phyloP scores from a whole-genome alignment of 2,888 invertebrate species.

The Dromius quadrimaculatus region DNA sequence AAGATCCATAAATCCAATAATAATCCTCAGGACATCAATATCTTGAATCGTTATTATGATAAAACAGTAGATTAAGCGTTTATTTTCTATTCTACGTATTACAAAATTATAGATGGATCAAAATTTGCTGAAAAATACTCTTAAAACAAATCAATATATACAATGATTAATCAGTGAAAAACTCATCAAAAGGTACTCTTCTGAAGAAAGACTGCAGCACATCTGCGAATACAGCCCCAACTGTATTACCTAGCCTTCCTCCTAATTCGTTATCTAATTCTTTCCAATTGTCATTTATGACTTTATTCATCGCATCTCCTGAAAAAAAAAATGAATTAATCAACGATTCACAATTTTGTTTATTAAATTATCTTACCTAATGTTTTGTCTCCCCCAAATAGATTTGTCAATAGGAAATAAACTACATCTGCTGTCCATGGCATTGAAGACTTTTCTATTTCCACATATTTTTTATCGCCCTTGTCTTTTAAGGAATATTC shows the following conservation, averaged over 20 bases:
- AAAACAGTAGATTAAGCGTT: too few species aligned
- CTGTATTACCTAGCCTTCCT: slow-evolving; percentile 47
- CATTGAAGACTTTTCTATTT: slow-evolving; percentile 30
- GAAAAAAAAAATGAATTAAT: slow-evolving; percentile 10
- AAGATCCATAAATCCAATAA: too few species aligned
- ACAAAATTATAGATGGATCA: too few species aligned
- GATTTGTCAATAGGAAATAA: slow-evolving; percentile 57
- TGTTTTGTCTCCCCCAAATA: slow-evolving; percentile 60
- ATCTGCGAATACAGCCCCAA: slow-evolving; percentile 6
- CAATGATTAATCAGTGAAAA: slow-evolving; percentile 24
- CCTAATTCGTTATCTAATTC: slow-evolving; percentile 55
- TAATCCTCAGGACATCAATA: too few species aligned
- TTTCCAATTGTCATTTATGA: slow-evolving; percentile 57
- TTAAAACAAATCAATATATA: too few species aligned
- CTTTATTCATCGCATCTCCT: slow-evolving; percentile 56
- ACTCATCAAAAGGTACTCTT: slow-evolving; percentile 44
- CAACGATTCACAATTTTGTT: not conserved
- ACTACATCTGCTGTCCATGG: slow-evolving; percentile 54
- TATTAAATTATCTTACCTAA: slow-evolving; percentile 55
- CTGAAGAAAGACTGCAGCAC: slow-evolving; percentile 44
- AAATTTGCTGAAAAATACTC: too few species aligned
- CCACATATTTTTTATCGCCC: slow-evolving; percentile 57
- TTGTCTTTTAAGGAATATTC: slow-evolving; percentile 58
- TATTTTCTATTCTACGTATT: too few species aligned
- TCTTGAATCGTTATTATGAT: too few species aligned